Evolutionary conservation across 2,888 invertebrate species (phyloP).

Genomic region (Phyto melanocephala): DNA sequence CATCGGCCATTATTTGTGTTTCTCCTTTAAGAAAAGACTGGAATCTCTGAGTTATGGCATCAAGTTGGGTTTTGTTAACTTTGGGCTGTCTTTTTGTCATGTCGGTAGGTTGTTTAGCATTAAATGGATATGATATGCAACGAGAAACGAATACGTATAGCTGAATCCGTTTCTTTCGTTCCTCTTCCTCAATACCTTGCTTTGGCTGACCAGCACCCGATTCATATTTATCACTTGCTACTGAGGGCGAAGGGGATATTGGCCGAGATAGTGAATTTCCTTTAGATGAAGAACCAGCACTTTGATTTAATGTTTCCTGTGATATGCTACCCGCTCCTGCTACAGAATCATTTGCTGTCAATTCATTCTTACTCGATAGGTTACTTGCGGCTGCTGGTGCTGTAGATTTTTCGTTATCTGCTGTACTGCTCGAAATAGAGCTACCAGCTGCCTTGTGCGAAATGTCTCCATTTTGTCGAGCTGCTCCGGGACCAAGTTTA

Average conservation of each 20-base stretch:
- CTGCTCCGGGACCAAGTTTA: conserved; percentile 68
- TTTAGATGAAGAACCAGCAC: conserved; percentile 81
- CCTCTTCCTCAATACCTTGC: conserved; percentile 88
- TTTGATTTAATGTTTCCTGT: conserved; percentile 82
- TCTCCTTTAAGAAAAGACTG: conserved; percentile 98
- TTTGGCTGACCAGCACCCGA: conserved; percentile 68
- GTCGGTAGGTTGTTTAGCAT: conserved; percentile 99
- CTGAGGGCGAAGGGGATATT: conserved; percentile 94
- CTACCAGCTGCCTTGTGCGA: conserved; percentile 73
- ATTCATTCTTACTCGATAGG: conserved; percentile 49
- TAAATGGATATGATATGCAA: conserved; percentile 99
- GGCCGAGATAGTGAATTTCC: conserved; percentile 87
- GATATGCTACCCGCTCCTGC: conserved; percentile 79
- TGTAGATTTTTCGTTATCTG: conserved; percentile 69
- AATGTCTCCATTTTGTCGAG: conserved; percentile 79
- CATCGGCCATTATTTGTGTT: conserved; percentile 98
- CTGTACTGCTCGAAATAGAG: conserved; percentile 43
- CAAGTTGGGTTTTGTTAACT: conserved; percentile 96
- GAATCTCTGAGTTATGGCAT: conserved; percentile 95
- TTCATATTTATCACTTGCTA: conserved; percentile 93
- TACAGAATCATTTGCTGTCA: conserved; percentile 53
- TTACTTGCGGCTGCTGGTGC: conserved; percentile 71
- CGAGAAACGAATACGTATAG: conserved; percentile 98
- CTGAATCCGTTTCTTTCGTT: conserved; percentile 95
- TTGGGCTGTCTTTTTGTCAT: conserved; percentile 97